Conservation (phyloP, 2,888 invertebrate genomes). For the Molorchus minor region DNA sequence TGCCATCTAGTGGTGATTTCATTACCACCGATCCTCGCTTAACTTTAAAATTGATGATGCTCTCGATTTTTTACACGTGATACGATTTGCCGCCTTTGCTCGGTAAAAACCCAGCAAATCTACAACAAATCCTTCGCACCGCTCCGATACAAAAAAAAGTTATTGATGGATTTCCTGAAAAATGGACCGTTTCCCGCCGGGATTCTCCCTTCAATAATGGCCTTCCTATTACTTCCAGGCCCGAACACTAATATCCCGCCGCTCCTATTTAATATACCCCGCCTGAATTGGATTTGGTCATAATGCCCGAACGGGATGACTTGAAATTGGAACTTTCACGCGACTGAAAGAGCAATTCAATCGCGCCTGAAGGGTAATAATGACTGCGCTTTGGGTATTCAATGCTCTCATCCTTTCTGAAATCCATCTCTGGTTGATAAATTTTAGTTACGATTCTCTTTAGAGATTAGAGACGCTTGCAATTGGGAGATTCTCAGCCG, state of each 20-base stretch:
- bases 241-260: constrained; percentile 2
- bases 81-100: background rate
- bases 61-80: too few species aligned
- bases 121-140: background rate
- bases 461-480: too few species aligned
- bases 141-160: background rate
- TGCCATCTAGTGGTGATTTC: too few species aligned
- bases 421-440: too few species aligned
- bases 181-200: background rate
- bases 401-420: too few species aligned
- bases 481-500: too few species aligned
- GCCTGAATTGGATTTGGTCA: constrained; percentile 1
- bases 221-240: background rate
- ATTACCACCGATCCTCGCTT: too few species aligned
- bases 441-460: too few species aligned
- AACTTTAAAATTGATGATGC: too few species aligned
- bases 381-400: too few species aligned
- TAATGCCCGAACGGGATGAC: background rate
- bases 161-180: background rate
- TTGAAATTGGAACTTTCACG: constrained; percentile 12
- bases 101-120: too few species aligned
- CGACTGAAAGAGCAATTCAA: background rate
- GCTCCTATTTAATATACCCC: background rate
- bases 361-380: background rate
- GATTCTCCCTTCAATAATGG: constrained; percentile 4